Evolutionary conservation across 1,140 invertebrate genomes (phyloP).

Genomic region (Andrena cerasifolii): DNA sequence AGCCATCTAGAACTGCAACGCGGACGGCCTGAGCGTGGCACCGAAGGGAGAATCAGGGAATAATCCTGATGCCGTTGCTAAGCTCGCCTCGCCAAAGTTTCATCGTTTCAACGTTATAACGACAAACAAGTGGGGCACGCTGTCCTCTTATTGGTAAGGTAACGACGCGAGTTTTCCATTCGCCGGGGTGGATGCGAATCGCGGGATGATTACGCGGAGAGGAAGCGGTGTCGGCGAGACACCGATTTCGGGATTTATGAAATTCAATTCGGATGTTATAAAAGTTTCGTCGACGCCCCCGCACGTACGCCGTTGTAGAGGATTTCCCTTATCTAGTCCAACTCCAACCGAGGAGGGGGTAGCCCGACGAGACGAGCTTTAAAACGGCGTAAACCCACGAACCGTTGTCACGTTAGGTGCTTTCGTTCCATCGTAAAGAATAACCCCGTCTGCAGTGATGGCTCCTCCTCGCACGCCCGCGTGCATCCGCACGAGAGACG

Average conservation of each 20-base stretch:
- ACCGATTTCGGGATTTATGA: conserved; percentile 53
- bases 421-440: background rate
- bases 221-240: background rate
- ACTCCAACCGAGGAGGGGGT: background rate
- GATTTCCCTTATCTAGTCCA: background rate
- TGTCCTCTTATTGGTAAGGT: no score
- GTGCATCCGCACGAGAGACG: background rate
- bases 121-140: no score
- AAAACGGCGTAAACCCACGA: background rate
- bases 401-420: background rate
- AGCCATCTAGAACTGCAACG: background rate
- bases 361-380: background rate
- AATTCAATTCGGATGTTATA: conserved; percentile 64
- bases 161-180: no score
- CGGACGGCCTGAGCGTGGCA: background rate
- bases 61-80: background rate
- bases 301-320: background rate
- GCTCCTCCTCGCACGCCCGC: background rate
- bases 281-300: conserved; percentile 43
- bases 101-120: no score
- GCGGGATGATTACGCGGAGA: background rate
- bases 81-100: background rate
- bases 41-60: background rate
- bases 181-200: background rate
- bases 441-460: background rate